Base-by-base conservation (phyloP, 37 sponge, comb jelly and placozoan species). In the Sycon ciliatum region DNA sequence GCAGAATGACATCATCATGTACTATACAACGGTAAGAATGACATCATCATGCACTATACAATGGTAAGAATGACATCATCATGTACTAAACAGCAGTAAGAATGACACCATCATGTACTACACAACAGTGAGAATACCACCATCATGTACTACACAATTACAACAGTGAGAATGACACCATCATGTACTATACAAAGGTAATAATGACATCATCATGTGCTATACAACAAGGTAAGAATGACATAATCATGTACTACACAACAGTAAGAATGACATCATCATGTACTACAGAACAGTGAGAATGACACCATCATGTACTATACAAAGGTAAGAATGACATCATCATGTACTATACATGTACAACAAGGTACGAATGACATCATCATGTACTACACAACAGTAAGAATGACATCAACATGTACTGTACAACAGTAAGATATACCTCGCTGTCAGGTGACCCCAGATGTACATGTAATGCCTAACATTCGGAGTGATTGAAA, bases 201-300 rank as follows among this genome's bases (percentile, higher is more conserved):
- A n/a, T n/a, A n/a, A n/a, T n/a, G n/a, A n/a, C n/a, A n/a, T n/a
- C n/a, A n/a, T n/a, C n/a, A n/a, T n/a, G n/a, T n/a, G n/a, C n/a
- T n/a, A n/a, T n/a, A n/a, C n/a, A n/a, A n/a, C n/a, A n/a, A 92
- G 16, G 90, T 88, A 61, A 76, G 32, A 77, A 81, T 53, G 98
- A 90, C 69, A 77, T 83, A 60, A 83, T 96, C 38, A 77, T 96
- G 38, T 96, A 84, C 78, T 96, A 96, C 81, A 79, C 92, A 27
- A 91, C 98, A 23, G 90, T 88, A 61, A 70, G 86, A 46, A n/a
- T 46, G 18, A 90, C 69, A 77, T 83, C 65, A 83, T 96, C 38
- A 77, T 96, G 38, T 96, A 84, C 78, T 96, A 96, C 81, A 79
- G 89, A 27, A 91, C 98, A 23, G 90, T 88, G 49, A 70, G 86